Conservation (phyloP, 2,888 invertebrate genomes). For the Sericinus montela region DNA sequence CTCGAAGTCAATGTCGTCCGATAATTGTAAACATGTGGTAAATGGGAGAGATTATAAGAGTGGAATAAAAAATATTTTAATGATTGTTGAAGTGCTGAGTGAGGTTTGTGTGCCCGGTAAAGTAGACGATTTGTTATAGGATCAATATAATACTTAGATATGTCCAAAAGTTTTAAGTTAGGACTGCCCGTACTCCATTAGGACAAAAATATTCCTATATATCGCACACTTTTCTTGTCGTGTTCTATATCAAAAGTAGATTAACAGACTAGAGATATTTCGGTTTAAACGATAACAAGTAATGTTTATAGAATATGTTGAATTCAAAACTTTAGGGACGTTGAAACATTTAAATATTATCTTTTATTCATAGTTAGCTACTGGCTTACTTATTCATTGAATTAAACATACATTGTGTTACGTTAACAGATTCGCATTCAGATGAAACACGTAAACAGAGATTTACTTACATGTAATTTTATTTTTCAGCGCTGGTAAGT, state of each 20-base stretch:
- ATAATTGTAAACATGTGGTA: slow-evolving; percentile 26
- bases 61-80: slow-evolving; percentile 11
- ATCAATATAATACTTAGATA: too few relatives aligned
- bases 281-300: too few relatives aligned
- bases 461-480: slow-evolving; percentile 21
- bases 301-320: too few relatives aligned
- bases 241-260: too few relatives aligned
- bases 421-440: slow-evolving; percentile 1
- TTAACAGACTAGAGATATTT: too few relatives aligned
- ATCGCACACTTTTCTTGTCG: too few relatives aligned
- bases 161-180: too few relatives aligned
- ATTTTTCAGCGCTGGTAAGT: not conserved
- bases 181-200: too few relatives aligned
- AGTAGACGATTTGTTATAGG: too few relatives aligned
- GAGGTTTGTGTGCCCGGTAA: too few relatives aligned
- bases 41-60: slow-evolving; percentile 9
- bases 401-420: slow-evolving; percentile 1
- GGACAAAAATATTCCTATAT: too few relatives aligned
- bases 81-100: not conserved
- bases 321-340: too few relatives aligned
- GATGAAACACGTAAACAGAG: slow-evolving; percentile 15
- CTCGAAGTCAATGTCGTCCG: slow-evolving; percentile 26
- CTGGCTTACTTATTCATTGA: not conserved
- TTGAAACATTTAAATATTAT: not conserved
- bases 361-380: not conserved